Evolutionary conservation across 2,797 vertebrate genomes (phyloP).

Genomic region (Vespertilio murinus): DNA sequence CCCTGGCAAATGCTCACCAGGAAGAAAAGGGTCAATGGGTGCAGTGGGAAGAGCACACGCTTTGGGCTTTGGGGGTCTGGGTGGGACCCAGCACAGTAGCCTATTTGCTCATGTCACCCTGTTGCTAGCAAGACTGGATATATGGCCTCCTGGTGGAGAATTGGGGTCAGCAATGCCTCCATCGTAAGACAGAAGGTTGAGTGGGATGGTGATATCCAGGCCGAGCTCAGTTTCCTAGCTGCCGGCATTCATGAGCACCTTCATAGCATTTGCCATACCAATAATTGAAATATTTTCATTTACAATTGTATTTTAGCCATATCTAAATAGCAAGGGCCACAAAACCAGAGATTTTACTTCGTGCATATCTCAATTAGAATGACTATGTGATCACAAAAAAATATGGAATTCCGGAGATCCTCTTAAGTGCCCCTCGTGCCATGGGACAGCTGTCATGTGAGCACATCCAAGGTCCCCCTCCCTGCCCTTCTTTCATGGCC

Average conservation of each 20-base stretch:
- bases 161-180: neutral
- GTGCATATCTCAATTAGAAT: neutral
- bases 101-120: rapidly evolving
- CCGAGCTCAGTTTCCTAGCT: neutral
- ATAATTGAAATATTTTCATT: neutral
- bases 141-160: too few species aligned
- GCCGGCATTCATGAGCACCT: too few species aligned
- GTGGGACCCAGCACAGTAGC: neutral
- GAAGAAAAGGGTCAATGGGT: neutral
- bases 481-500: neutral
- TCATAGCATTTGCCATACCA: neutral
- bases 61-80: neutral
- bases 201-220: too few species aligned
- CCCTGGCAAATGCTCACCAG: too few species aligned
- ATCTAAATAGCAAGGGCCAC: neutral
- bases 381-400: neutral
- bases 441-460: neutral
- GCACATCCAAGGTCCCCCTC: rapidly evolving
- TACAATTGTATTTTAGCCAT: neutral
- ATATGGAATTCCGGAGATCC: neutral
- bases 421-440: neutral
- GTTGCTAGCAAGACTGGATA: too few species aligned
- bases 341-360: neutral
- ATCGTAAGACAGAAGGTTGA: neutral
- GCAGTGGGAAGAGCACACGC: neutral